Base-by-base conservation (phyloP, 2,888 invertebrate genomes). In the Coleophora deauratella region DNA sequence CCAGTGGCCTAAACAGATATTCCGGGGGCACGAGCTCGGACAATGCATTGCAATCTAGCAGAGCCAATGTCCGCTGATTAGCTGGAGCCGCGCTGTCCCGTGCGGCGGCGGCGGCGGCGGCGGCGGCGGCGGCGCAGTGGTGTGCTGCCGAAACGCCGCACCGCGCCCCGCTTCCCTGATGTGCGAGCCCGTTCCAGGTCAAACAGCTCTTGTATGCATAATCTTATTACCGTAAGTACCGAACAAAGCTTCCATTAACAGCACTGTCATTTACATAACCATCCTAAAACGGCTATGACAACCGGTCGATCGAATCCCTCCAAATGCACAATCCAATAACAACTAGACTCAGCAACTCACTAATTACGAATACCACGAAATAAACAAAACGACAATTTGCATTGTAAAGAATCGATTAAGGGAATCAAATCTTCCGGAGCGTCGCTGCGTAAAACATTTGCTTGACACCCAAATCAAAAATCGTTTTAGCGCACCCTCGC, bases 401-500 rank as follows among this genome's bases (percentile, higher is more conserved):
- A 77, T 76, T 72, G 62, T 57, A 59, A 51, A 63, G 76, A 77
- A 81, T 80, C 81, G 82, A 80, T 84, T 84, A 84, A 82, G 82
- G 81, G 81, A 84, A 84, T 84, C 78, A 80, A 84, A 84, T 81
- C 73, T 70, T 58, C 58, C 62, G 59, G 78, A 77, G 80, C 81
- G 81, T 67, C 73, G 70, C 72, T 64, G 73, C 78, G 84, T 81
- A 77, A 82, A 85, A 84, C 84, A 82, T 84, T 84, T 78, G 82
- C 79, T 81, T 80, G 85, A 85, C 85, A 82, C 84, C 84, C 84
- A 80, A 85, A 85, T 85, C 84, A 85, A 84, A 85, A 85, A 84
- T 82, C 85, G 85, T 81, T 85, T 85, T 85, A 79, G 75, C 76
- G 67, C 78, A 75, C 81, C 82, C 81, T 71, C 66, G 58, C 52